phyloP scores from a whole-genome alignment of 2,113 vertebrate genomes.

The Tautogolabrus adspersus region DNA sequence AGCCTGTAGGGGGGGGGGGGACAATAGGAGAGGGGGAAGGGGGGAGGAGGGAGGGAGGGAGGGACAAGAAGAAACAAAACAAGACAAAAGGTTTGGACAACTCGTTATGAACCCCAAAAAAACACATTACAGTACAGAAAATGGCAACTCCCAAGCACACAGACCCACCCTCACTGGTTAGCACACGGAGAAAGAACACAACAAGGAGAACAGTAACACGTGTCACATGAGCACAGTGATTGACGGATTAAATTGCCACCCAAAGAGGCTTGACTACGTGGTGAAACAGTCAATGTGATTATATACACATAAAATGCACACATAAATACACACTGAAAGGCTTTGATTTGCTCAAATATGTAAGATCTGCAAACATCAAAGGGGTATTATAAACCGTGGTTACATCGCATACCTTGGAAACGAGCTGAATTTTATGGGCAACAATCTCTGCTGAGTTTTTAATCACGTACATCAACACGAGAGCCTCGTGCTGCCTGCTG shows the following conservation, averaged over 20 bases:
- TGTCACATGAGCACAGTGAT: slow-evolving; percentile 81
- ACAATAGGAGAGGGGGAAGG: slow-evolving; percentile 92
- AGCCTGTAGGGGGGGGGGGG: slow-evolving; percentile 90
- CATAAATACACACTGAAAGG: slow-evolving; percentile 60
- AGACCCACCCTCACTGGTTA: slow-evolving; percentile 82
- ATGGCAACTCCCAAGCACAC: slow-evolving; percentile 84
- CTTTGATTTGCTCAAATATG: slow-evolving; percentile 43
- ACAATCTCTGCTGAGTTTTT: slow-evolving; percentile 22
- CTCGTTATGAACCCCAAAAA: slow-evolving; percentile 84
- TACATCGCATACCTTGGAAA: background rate
- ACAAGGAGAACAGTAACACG: slow-evolving; percentile 77
- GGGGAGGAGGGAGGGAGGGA: slow-evolving; percentile 52
- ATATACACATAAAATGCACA: slow-evolving; percentile 69
- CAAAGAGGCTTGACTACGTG: slow-evolving; percentile 61
- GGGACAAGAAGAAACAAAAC: slow-evolving; percentile 88
- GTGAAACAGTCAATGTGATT: slow-evolving; percentile 65
- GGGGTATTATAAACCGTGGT: slow-evolving; percentile 16
- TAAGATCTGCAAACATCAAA: slow-evolving; percentile 38
- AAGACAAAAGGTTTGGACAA: slow-evolving; percentile 99
- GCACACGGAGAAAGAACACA: slow-evolving; percentile 82
- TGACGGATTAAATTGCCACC: slow-evolving; percentile 66
- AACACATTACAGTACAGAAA: slow-evolving; percentile 84
- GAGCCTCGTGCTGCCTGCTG: slow-evolving; percentile 25
- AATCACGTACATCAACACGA: slow-evolving; percentile 17
- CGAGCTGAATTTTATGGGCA: background rate